Evolutionary conservation across 2,113 vertebrate genomes (phyloP).

Genomic region (Osmerus eperlanus): DNA sequence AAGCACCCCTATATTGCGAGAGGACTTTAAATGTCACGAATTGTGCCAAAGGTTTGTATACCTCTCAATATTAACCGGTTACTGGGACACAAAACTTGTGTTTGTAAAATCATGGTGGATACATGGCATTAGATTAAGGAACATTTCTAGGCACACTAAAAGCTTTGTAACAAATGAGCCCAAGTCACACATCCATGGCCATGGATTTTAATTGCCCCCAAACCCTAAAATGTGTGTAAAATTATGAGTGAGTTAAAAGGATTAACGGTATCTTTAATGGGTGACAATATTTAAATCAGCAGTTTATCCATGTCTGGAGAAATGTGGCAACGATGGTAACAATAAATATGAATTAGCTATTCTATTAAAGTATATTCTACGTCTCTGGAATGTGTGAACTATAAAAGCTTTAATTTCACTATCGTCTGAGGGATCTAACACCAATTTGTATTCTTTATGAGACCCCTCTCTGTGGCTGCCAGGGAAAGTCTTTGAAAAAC

Average conservation of each 20-base stretch:
- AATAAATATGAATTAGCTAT: constrained; percentile 87
- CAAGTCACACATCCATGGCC: neutral
- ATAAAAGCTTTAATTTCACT: constrained; percentile 94
- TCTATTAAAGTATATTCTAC: constrained; percentile 81
- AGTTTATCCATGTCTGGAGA: constrained; percentile 81
- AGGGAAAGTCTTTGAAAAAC: constrained; percentile 94
- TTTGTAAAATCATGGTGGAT: too few species aligned
- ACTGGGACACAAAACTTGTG: too few species aligned
- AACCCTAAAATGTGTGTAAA: constrained; percentile 71
- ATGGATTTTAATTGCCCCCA: constrained; percentile 46
- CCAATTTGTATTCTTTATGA: constrained; percentile 93
- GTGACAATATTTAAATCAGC: constrained; percentile 83
- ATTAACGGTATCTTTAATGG: constrained; percentile 85
- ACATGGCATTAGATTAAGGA: neutral
- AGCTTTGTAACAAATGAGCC: constrained; percentile 22
- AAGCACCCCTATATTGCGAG: constrained; percentile 11
- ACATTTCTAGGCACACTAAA: constrained; percentile 13
- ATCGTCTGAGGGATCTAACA: constrained; percentile 88
- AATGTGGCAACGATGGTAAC: constrained; percentile 78
- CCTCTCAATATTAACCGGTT: neutral
- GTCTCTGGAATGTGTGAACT: constrained; percentile 81
- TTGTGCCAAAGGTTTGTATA: neutral
- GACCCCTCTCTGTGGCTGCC: constrained; percentile 84
- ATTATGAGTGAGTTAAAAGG: constrained; percentile 80
- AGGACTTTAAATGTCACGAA: constrained; percentile 15